Base-by-base conservation (phyloP, 2,113 vertebrate genomes). In the Mesoclemmys tuberculata region DNA sequence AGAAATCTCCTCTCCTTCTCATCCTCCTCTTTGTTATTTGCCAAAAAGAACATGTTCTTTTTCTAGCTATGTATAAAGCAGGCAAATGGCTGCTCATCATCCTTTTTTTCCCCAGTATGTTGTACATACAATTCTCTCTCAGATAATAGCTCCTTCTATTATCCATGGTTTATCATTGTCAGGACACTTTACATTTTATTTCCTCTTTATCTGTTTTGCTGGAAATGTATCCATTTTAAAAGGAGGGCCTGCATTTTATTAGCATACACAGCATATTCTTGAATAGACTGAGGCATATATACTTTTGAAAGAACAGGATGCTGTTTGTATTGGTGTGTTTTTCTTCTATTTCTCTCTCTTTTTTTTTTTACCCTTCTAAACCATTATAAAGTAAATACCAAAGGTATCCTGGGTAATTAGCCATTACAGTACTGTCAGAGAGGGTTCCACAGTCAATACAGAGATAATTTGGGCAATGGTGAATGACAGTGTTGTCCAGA, bases 401-500 rank as follows among this genome's bases (percentile, higher is more conserved):
- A 99, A 99, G 99, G 99, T 99, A 99, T 99, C 99, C 98, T 99
- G 99, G 99, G 99, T 99, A 99, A 99, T 99, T 99, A 99, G 99
- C 99, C 99, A 99, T 99, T 99, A 99, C 99, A 98, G 98, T 95
- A 98, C 99, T 99, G 99, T 99, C 99, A 99, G 99, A 98, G 98
- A 99, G 99, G 99, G 99, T 99, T 99, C 99, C 98, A 98, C 99
- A 99, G 99, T 99, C 99, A 99, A 99, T 99, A 99, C 98, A 99
- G 99, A 99, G 99, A 99, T 99, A 99, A 99, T 99, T 99, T 99
- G 99, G 99, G 99, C 99, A 99, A 99, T 99, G 99, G 99, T 99
- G 99, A 99, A 99, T 99, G 99, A 99, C 99, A 99, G 99, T 98
- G 96, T 99, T 99, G 99, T 99, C 99, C 99, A 99, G 99, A 99